Base-by-base conservation (phyloP, 1,140 invertebrate species). In the Heliconius congener region DNA sequence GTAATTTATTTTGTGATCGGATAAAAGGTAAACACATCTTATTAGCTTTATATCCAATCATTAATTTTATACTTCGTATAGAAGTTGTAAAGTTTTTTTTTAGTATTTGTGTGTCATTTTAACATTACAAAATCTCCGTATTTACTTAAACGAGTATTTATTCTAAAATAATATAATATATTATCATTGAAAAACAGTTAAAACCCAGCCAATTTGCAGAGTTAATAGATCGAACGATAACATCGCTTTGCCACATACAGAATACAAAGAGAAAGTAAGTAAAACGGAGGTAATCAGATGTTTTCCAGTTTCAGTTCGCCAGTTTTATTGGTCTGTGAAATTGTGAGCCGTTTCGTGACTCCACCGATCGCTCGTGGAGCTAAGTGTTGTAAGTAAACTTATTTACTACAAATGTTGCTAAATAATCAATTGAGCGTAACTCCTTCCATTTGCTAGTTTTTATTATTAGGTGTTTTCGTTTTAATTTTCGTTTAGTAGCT, bases 241-340 rank as follows among this genome's bases (percentile, higher is more conserved):
- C 23, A 8, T 66, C 23, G n/a, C 57, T 66, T 66, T 16, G 23
- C 23, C 27, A 66, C 60, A 66, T 16, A 30, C 60, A 66, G 30
- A 66, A 66, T 16, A 66, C 23, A 66, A 66, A 30, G 19, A 66
- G 60, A 66, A 66, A 66, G 60, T 66, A 66, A 66, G 30, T 66
- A 66, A 66, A 66, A 23, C 30, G 60, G 23, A 66, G 60, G 60
- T 30, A 66, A 66, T 66, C 60, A 66, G 60, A 66, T 66, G 60
- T 66, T 66, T 66, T 66, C 30, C 23, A 66, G 60, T 27, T 66
- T 13, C 27, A 76, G 39, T 57, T 27, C 23, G n/a, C 42, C 46
- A 76, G 74, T 70, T 76, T 76, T 76, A 66, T 70, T 76, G 60
- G 66, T 9, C 74, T 46, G 74, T 34, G 39, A 76, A 70, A 76